Evolutionary conservation across 1,140 invertebrate species (phyloP).

Genomic region (Drosophila mayri): DNA sequence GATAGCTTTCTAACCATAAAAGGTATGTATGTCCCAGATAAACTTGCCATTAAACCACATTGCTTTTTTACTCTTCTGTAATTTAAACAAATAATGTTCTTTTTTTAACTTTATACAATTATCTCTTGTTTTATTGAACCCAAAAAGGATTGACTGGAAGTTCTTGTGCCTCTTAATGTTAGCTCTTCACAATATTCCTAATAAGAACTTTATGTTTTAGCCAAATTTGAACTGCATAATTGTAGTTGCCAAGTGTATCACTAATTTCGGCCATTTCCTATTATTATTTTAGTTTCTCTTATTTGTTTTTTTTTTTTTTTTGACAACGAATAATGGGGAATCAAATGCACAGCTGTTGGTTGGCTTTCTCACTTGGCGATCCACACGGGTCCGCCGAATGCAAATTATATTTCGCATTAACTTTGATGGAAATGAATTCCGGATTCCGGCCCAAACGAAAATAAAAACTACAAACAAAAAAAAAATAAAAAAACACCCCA

Average conservation of each 20-base stretch:
- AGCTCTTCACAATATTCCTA: neutral
- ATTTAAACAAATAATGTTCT: neutral
- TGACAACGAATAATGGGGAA: constrained; percentile 70
- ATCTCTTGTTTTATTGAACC: neutral
- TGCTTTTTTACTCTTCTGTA: neutral
- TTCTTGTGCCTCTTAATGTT: neutral
- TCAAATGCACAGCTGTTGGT: constrained; percentile 64
- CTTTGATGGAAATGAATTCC: constrained; percentile 68
- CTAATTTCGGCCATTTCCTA: neutral
- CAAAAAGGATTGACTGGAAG: neutral
- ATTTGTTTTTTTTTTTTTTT: constrained; percentile 55
- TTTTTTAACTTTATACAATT: neutral
- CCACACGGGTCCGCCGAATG: constrained; percentile 51
- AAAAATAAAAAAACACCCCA: constrained; percentile 28
- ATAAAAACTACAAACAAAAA: too few relatives aligned
- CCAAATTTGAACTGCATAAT: neutral
- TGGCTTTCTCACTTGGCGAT: constrained; percentile 29
- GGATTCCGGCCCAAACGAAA: constrained; percentile 36
- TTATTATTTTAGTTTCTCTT: constrained; percentile 19
- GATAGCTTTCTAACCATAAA: too few relatives aligned
- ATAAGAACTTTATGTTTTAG: neutral
- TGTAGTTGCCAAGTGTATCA: too few relatives aligned
- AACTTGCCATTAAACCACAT: neutral
- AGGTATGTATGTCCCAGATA: neutral
- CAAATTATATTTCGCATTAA: constrained; percentile 73